Evolutionary conservation across 2,113 vertebrate genomes (phyloP), one percentile per base, ranked within the genome.

Genomic region (Pygoscelis adeliae): DNA sequence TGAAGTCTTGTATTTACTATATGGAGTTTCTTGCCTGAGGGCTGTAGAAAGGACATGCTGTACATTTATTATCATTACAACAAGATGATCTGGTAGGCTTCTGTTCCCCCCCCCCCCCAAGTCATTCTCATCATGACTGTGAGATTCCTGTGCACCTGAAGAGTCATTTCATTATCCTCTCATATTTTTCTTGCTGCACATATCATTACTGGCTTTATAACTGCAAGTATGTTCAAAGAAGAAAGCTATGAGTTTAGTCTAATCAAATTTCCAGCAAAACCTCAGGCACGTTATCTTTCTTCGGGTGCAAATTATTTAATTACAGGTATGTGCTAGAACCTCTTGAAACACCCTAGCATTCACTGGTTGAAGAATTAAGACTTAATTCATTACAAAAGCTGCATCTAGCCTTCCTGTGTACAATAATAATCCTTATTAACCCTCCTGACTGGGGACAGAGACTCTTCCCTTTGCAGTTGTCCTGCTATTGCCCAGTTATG

Each of bases 401-500:
- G 49, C 30, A 25, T 13, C 9, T 16, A 17, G 8, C 42, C 36
- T 52, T 81, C 40, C 62, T 80, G 21, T 66, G 52, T 20, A 55
- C 34, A 53, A 10, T 40, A 53, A 6, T 7, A 40, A 53, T 27
- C 59, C 15, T 49, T 34, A 50, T 34, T 66, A 52, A 29, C 34
- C 9, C 50, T 44, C n/a, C 66, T 13, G 21, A 15, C 40, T 10
- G 34, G n/a, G 36, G 29, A 63, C 13, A 38, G 32, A 66, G 46
- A 63, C 50, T 32, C 26, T 36, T 32, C 44, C 26, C 42, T 44
- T 23, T 25, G 29, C 38, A 20, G 15, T 2, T 30, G 52, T 29
- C 40, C 55, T 1, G 0, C 27, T 2, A 2, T 36, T 20, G 27
- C 53, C 44, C 20, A 10, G n/a, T 32, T 11, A 20, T 0, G 1